A percentile compares a stretch with the other conserved stretches of the same genome.
Evolutionary conservation across 2,888 invertebrate species (phyloP).

Genomic region (Stenodera caucasica): DNA sequence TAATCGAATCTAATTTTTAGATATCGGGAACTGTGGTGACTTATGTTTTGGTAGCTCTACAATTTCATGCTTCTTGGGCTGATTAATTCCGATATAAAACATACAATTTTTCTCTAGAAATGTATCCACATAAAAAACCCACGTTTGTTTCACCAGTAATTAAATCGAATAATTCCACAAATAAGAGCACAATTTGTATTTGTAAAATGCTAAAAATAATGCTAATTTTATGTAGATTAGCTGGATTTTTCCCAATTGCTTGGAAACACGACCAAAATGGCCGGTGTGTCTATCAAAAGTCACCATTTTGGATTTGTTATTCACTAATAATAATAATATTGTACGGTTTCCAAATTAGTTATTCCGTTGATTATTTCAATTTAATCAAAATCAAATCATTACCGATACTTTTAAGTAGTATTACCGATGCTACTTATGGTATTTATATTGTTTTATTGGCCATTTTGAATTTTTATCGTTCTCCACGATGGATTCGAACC

Average conservation of each 20-base stretch:
- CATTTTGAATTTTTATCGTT: slow-evolving; percentile 39
- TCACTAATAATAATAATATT: slow-evolving; percentile 35
- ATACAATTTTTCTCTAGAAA: slow-evolving; percentile 9
- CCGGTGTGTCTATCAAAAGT: slow-evolving; percentile 44
- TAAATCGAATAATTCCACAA: neutral
- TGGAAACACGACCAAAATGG: slow-evolving; percentile 41
- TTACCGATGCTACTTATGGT: slow-evolving; percentile 47
- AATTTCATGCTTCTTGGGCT: slow-evolving; percentile 40
- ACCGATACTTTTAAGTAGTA: slow-evolving; percentile 43
- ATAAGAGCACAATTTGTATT: slow-evolving; percentile 34
- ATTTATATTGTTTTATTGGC: slow-evolving; percentile 43
- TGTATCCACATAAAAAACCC: slow-evolving; percentile 17
- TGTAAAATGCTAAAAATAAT: slow-evolving; percentile 44
- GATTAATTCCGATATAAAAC: slow-evolving; percentile 11
- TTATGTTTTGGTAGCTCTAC: slow-evolving; percentile 44
- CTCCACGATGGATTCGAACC: slow-evolving; percentile 41
- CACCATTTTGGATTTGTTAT: slow-evolving; percentile 44
- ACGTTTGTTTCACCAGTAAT: neutral
- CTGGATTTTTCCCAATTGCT: slow-evolving; percentile 47
- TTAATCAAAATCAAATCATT: slow-evolving; percentile 39
- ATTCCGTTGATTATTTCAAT: slow-evolving; percentile 40
- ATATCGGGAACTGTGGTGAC: slow-evolving; percentile 43
- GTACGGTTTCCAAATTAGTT: slow-evolving; percentile 35
- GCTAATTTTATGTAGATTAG: slow-evolving; percentile 39
- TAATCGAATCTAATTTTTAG: slow-evolving; percentile 38